Percentiles rank a stretch among this genome's conserved stretches.
phyloP scores from a whole-genome alignment of 2,113 vertebrate species.

The Lipophrys pholis region DNA sequence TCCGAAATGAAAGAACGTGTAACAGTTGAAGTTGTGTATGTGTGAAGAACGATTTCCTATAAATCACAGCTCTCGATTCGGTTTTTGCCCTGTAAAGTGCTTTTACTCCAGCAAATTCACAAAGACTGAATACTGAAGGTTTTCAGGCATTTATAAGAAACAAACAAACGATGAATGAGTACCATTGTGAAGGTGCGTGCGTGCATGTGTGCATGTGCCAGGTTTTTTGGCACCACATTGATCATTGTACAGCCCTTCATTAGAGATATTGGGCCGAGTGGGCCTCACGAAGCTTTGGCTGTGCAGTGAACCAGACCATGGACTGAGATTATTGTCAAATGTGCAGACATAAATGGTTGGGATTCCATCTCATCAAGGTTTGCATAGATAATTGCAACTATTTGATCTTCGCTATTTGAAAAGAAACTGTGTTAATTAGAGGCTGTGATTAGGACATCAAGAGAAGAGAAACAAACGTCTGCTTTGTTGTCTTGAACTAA shows the following conservation, averaged over 20 bases:
- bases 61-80: too few species aligned
- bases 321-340: constrained; percentile 62
- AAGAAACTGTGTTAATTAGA: constrained; percentile 80
- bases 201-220: not conserved
- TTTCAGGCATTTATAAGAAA: too few species aligned
- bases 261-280: constrained; percentile 57
- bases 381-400: constrained; percentile 78
- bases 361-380: constrained; percentile 76
- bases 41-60: too few species aligned
- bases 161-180: too few species aligned
- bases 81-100: too few species aligned
- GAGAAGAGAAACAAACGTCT: constrained; percentile 67
- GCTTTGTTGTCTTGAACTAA: constrained; percentile 77
- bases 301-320: constrained; percentile 59
- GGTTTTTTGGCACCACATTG: constrained; percentile 39
- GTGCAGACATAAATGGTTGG: constrained; percentile 68
- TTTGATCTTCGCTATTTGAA: constrained; percentile 72
- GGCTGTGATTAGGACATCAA: constrained; percentile 66
- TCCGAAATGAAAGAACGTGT: too few species aligned
- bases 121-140: too few species aligned
- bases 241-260: constrained; percentile 60
- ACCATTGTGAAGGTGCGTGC: too few species aligned
- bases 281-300: constrained; percentile 60
- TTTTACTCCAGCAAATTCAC: too few species aligned
- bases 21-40: too few species aligned